phyloP scores from a whole-genome alignment of 64 coral and sea anemone species.

The Actinia equina region DNA sequence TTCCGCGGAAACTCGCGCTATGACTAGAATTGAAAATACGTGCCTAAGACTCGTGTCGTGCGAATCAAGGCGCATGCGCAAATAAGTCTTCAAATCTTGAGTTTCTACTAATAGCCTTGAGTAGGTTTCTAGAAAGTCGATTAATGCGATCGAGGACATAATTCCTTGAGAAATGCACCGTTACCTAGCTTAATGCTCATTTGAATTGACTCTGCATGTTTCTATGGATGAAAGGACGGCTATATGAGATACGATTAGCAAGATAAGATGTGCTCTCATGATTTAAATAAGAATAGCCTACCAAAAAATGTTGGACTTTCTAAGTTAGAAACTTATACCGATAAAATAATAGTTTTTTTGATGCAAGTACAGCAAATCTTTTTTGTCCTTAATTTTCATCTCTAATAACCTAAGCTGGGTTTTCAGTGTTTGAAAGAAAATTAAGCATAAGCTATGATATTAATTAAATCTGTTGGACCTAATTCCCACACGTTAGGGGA shows the following conservation, averaged over 20 bases:
- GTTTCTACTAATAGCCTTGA: background rate
- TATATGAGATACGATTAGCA: background rate
- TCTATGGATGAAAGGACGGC: background rate
- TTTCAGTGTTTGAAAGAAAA: background rate
- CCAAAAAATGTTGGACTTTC: conserved; percentile 1
- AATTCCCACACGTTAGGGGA: background rate
- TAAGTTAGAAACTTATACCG: background rate
- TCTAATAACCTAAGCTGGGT: background rate
- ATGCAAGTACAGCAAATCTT: background rate
- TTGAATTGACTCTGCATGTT: background rate
- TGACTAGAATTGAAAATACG: no score
- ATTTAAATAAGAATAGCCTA: background rate
- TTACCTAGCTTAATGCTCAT: background rate
- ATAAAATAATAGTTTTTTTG: background rate
- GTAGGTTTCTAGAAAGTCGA: background rate
- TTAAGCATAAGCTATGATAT: background rate
- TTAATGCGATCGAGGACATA: background rate
- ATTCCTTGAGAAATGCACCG: background rate
- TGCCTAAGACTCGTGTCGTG: no score
- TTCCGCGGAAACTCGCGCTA: no score
- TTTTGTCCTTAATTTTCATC: background rate
- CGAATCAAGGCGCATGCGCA: background rate
- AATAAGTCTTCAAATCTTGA: background rate
- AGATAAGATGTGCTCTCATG: background rate
- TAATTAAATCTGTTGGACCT: background rate